Conservation (phyloP, 2,113 vertebrate genomes). For the Panthera leo region DNA sequence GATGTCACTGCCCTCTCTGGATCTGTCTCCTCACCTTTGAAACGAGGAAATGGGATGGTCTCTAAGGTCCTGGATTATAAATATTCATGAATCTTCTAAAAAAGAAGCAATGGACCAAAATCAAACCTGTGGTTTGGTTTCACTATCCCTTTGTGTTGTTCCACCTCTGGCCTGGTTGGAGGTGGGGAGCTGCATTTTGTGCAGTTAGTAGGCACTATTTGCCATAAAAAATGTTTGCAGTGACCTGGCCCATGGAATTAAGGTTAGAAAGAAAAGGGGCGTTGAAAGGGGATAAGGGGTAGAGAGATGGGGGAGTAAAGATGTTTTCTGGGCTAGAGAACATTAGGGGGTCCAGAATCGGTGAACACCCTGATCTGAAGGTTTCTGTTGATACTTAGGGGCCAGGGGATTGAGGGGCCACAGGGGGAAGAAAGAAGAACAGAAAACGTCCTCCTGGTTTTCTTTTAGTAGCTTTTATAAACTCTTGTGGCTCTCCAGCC, state of each 20-base stretch:
- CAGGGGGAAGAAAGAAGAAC: neutral
- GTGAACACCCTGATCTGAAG: neutral
- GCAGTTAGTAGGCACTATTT: neutral
- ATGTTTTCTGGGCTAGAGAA: neutral
- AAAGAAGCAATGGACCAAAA: neutral
- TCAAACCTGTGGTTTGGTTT: neutral
- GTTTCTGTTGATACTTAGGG: neutral
- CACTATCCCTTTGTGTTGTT: neutral
- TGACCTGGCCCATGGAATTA: neutral
- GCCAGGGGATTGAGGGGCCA: neutral
- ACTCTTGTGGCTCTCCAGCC: neutral
- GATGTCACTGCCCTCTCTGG: neutral
- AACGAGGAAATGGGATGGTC: neutral
- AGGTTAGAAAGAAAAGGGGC: neutral
- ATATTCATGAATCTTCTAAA: neutral
- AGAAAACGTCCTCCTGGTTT: neutral
- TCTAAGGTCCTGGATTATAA: neutral
- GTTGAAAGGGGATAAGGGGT: neutral
- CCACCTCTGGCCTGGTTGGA: neutral
- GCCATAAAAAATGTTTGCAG: neutral
- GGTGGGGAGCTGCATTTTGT: neutral
- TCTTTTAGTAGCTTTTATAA: neutral
- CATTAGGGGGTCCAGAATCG: neutral
- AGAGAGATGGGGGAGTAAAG: neutral
- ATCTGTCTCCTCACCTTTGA: neutral